Conservation (phyloP, 2,797 vertebrate genomes). For the Peromyscus attwateri region DNA sequence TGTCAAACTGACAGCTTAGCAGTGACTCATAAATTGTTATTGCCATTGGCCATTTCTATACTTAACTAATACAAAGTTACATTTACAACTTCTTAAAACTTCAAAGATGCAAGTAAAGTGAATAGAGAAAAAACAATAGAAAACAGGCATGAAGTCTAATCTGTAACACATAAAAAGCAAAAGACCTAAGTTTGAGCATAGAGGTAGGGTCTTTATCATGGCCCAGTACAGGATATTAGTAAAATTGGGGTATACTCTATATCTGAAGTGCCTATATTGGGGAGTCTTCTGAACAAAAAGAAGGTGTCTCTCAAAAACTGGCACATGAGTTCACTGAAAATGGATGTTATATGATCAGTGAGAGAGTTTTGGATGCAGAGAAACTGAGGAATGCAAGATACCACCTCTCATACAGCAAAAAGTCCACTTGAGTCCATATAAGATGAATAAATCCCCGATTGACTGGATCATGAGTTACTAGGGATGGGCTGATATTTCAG, state of each 20-base stretch:
- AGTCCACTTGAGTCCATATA: no score
- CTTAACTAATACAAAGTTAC: no score
- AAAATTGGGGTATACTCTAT: background rate
- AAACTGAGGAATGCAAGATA: background rate
- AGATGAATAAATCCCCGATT: background rate
- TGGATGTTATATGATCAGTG: background rate
- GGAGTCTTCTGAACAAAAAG: background rate
- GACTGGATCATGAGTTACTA: background rate
- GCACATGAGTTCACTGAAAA: background rate
- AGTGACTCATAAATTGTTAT: background rate
- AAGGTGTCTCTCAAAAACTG: background rate
- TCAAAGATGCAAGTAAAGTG: no score
- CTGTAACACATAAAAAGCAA: no score
- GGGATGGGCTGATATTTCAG: background rate
- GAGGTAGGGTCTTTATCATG: background rate
- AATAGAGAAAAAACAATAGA: no score
- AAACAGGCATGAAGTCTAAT: no score
- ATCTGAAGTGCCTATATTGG: background rate
- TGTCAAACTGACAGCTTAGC: no score
- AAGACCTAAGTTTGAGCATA: background rate
- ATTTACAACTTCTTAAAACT: no score
- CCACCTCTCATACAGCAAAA: background rate
- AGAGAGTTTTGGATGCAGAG: background rate
- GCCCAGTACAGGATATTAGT: background rate
- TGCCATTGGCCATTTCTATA: background rate